phyloP scores from a whole-genome alignment of 2,888 invertebrate genomes.

The Lochmaea capreae region DNA sequence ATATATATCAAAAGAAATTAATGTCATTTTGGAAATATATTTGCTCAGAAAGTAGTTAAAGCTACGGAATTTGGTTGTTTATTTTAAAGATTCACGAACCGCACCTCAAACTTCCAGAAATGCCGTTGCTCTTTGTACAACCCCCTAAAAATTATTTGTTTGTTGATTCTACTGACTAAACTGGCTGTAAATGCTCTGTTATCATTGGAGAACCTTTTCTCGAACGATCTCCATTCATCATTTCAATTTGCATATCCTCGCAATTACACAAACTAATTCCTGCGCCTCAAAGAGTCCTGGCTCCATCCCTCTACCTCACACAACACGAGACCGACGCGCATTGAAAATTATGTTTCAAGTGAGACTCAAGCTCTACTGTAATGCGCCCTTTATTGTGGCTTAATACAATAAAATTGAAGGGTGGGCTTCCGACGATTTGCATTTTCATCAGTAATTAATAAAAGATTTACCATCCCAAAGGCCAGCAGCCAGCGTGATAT shows the following conservation, averaged over 20 bases:
- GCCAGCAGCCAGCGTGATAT: constrained; percentile 38
- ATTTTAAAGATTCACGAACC: background rate
- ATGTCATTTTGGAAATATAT: too few relatives aligned
- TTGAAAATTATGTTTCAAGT: constrained; percentile 38
- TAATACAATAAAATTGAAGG: constrained; percentile 41
- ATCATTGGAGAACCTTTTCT: constrained; percentile 29
- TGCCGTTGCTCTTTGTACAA: background rate
- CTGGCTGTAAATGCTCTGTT: constrained; percentile 31
- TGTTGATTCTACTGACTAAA: constrained; percentile 19
- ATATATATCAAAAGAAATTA: too few relatives aligned
- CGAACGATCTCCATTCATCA: constrained; percentile 34
- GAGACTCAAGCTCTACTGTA: constrained; percentile 32
- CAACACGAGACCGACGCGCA: constrained; percentile 17
- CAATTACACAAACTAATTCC: constrained; percentile 37
- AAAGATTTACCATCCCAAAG: constrained; percentile 47
- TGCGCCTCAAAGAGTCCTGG: constrained; percentile 26
- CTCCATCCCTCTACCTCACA: constrained; percentile 7
- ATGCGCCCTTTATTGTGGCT: constrained; percentile 41
- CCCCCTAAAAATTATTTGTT: constrained; percentile 27
- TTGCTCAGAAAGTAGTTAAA: too few relatives aligned
- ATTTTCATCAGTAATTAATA: constrained; percentile 48
- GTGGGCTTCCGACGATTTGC: constrained; percentile 39
- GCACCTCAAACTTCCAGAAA: background rate
- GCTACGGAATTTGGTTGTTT: background rate
- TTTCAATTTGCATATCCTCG: constrained; percentile 33